Conservation (phyloP, 2,113 vertebrate genomes). For the Epinephelus cyanopodus region DNA sequence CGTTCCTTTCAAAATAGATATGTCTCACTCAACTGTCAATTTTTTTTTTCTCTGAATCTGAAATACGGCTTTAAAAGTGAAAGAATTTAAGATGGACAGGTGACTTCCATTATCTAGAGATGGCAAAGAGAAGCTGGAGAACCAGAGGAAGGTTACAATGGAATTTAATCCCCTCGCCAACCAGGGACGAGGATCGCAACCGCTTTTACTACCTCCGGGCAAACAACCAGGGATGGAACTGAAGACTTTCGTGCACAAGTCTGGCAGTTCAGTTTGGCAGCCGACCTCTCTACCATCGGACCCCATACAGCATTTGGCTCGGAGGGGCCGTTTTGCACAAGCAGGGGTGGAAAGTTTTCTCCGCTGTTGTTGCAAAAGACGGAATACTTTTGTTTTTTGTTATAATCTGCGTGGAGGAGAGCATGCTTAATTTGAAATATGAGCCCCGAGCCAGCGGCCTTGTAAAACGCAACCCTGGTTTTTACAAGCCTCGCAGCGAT, state of each 20-base stretch:
- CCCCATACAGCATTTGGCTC: slow-evolving; percentile 11
- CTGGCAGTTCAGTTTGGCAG: slow-evolving; percentile 26
- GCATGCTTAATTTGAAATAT: slow-evolving; percentile 31
- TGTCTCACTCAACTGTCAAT: not conserved
- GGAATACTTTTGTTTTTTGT: not conserved
- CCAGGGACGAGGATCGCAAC: not conserved
- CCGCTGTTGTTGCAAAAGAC: not conserved
- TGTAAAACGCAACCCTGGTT: slow-evolving; percentile 17
- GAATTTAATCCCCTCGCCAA: slow-evolving; percentile 16
- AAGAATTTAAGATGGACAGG: not conserved
- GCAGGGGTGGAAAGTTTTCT: slow-evolving; percentile 3
- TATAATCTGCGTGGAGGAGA: not conserved
- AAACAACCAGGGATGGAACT: slow-evolving; percentile 18
- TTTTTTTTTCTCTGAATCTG: not conserved
- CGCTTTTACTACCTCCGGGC: slow-evolving; percentile 11
- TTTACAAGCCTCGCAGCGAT: slow-evolving; percentile 16
- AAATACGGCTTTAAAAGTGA: not conserved
- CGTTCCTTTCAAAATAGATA: not conserved
- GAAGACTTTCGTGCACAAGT: slow-evolving; percentile 20
- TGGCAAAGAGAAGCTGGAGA: not conserved
- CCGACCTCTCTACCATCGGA: slow-evolving; percentile 6
- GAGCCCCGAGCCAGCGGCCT: not conserved
- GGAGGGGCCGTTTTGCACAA: not conserved
- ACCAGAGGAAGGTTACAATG: not conserved
- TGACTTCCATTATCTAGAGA: not conserved